Base-by-base conservation (phyloP, 2,888 invertebrate genomes). In the Merodon equestris region DNA sequence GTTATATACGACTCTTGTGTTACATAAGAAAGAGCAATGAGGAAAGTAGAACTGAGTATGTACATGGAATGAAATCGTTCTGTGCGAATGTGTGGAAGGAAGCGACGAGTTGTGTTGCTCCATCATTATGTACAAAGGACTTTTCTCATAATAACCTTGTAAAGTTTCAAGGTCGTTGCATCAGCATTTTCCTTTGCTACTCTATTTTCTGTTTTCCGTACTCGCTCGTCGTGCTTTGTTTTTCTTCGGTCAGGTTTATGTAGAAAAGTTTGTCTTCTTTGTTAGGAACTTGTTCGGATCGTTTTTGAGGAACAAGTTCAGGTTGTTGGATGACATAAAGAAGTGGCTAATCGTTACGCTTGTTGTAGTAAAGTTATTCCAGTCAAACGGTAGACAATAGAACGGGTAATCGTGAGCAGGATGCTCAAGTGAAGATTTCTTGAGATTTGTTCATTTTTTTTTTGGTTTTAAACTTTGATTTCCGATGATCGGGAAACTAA, bases 161-260 rank as follows among this genome's bases (percentile, higher is more conserved):
- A 74, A 79, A 79, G 58, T 68, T 74, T 68, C 79, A 79, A 79
- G 79, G 79, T 79, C 79, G 79, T 79, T 79, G 79, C 79, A 74
- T 79, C 74, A 64, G 68, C 12, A 54, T 63, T 18, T 57, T 63
- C 57, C 17, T 15, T 40, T 50, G 4, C 14, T 4, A 2, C 27
- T 27, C 27, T 7, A n/a, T 42, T 44, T 57, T 9, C 42, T n/a
- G 1, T 44, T 50, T 44, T 57, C 18, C 44, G 27, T 40, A 9
- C n/a, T 40, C 40, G 40, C n/a, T 40, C 3, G 3, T 9, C n/a
- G 3, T 5, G 51, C 9, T 36, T 27, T 60, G 45, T 18, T 38
- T 51, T 36, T 18, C 13, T 47, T 50, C 51, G 42, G 44, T 54
- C 44, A 13, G 47, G 27, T 50, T 57, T 56, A 40, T 64, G 44